Conservation (phyloP, 92 coral and sea anemone genomes). For the Umimayanthus chanpuru region DNA sequence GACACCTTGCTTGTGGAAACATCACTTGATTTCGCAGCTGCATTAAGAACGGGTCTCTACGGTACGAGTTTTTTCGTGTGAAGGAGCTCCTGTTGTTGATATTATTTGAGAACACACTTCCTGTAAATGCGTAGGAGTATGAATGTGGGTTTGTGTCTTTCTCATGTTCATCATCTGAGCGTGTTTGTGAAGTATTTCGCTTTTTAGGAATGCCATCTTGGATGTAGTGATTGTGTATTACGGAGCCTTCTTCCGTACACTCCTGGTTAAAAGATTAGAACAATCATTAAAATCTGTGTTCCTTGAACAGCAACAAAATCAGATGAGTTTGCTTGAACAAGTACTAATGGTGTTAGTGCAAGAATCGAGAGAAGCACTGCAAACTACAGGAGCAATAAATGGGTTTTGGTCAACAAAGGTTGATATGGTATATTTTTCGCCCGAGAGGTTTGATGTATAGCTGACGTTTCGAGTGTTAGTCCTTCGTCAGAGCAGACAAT, state of each 20-base stretch:
- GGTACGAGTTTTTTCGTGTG: background rate
- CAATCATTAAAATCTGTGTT: too few relatives aligned
- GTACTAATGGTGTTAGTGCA: background rate
- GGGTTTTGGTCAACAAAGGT: too few relatives aligned
- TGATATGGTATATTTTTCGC: too few relatives aligned
- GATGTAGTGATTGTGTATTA: constrained; percentile 33
- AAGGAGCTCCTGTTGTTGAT: background rate
- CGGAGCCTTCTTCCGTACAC: constrained; percentile 14
- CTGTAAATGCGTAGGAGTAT: constrained; percentile 7
- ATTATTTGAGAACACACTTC: constrained; percentile 18
- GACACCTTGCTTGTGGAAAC: background rate
- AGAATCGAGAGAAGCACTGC: too few relatives aligned
- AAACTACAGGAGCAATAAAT: too few relatives aligned
- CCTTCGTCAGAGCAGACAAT: too few relatives aligned
- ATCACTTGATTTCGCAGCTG: background rate
- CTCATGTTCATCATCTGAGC: background rate
- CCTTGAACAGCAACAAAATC: background rate
- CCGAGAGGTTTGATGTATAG: too few relatives aligned
- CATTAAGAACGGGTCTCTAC: constrained; percentile 17
- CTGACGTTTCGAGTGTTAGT: too few relatives aligned
- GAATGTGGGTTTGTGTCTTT: background rate
- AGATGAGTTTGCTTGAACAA: background rate
- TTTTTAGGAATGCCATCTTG: constrained; percentile 37
- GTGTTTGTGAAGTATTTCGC: constrained; percentile 8
- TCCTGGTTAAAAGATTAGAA: background rate